phyloP scores from a whole-genome alignment of 2,888 invertebrate species.

The Ectemnius cavifrons region DNA sequence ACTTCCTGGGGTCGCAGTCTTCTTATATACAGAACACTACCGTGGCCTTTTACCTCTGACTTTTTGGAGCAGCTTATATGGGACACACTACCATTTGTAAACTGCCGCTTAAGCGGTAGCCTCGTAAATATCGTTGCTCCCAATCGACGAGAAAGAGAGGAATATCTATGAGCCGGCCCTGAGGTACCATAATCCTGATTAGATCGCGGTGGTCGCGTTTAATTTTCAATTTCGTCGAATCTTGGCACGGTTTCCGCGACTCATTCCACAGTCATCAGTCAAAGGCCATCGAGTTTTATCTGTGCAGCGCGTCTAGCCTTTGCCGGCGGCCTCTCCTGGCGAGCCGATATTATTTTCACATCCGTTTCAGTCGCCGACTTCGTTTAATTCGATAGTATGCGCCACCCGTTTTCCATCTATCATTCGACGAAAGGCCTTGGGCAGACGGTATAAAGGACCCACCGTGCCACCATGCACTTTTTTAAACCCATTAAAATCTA shows the following conservation, averaged over 20 bases:
- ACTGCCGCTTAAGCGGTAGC: neutral
- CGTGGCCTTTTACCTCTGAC: slow-evolving; percentile 48
- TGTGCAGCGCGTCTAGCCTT: slow-evolving; percentile 21
- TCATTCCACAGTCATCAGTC: slow-evolving; percentile 53
- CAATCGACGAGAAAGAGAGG: neutral
- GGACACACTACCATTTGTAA: slow-evolving; percentile 31
- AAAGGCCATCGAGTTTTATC: slow-evolving; percentile 48
- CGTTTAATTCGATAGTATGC: slow-evolving; percentile 34
- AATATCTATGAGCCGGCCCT: neutral
- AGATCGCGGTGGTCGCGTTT: neutral
- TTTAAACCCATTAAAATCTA: slow-evolving; percentile 4
- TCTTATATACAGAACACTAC: slow-evolving; percentile 34
- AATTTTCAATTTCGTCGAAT: slow-evolving; percentile 51
- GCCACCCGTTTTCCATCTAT: slow-evolving; percentile 43
- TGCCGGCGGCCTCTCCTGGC: slow-evolving; percentile 10
- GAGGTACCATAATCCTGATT: neutral
- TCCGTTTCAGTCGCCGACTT: slow-evolving; percentile 46
- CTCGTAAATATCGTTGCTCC: slow-evolving; percentile 1
- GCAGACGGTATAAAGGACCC: neutral
- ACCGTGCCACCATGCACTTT: neutral
- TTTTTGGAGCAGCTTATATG: slow-evolving; percentile 32
- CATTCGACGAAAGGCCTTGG: slow-evolving; percentile 25
- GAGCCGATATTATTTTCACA: slow-evolving; percentile 51
- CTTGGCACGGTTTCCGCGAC: slow-evolving; percentile 46
- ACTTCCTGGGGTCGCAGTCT: slow-evolving; percentile 31